Evolutionary conservation across 2,797 vertebrate genomes (phyloP).

Genomic region (Denticeps clupeoides): DNA sequence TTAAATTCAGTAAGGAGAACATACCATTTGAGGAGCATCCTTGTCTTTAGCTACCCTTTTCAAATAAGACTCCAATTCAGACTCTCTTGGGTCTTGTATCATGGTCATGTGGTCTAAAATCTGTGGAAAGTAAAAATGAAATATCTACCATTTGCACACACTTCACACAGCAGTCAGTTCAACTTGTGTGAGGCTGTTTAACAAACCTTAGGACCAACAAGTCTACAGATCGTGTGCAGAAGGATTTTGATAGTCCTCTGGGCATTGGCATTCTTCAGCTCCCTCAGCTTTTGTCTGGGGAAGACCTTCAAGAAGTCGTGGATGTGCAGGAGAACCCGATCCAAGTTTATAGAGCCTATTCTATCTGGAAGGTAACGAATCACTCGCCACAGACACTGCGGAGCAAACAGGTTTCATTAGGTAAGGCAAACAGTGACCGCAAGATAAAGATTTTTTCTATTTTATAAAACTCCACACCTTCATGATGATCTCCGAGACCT

Average conservation of each 20-base stretch:
- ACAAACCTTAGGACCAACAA: slow-evolving; percentile 81
- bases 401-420: no score
- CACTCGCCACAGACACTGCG: slow-evolving; percentile 93
- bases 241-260: slow-evolving; percentile 91
- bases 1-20: slow-evolving; percentile 12
- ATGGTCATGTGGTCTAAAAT: slow-evolving; percentile 92
- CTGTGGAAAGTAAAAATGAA: slow-evolving; percentile 41
- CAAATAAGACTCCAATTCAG: slow-evolving; percentile 83
- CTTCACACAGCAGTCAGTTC: background rate
- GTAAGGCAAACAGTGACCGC: no score
- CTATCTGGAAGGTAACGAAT: slow-evolving; percentile 85
- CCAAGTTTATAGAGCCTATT: slow-evolving; percentile 86
- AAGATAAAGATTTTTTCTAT: no score
- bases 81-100: slow-evolving; percentile 96
- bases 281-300: slow-evolving; percentile 91
- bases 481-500: slow-evolving; percentile 91
- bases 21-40: slow-evolving; percentile 62
- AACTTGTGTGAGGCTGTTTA: background rate
- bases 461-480: slow-evolving; percentile 61
- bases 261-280: slow-evolving; percentile 89
- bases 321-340: slow-evolving; percentile 86
- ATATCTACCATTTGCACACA: background rate
- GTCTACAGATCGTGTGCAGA: slow-evolving; percentile 84
- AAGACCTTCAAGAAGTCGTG: slow-evolving; percentile 97
- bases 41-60: slow-evolving; percentile 89